Evolutionary conservation across 2,113 vertebrate genomes (phyloP), one percentile per base, ranked within the genome.

Genomic region (Orcinus orca): DNA sequence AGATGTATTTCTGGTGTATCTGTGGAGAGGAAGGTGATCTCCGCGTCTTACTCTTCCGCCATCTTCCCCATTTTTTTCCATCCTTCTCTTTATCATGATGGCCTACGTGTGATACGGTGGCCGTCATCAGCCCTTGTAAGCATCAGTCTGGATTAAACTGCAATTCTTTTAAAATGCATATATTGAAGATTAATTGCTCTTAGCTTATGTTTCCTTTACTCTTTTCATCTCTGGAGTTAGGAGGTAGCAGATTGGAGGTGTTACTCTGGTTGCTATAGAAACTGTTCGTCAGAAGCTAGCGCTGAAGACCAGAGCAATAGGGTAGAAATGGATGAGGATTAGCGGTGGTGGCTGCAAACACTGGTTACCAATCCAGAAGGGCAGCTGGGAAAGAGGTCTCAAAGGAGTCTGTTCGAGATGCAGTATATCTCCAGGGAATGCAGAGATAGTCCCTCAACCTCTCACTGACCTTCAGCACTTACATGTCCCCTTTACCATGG

Each of bases 241-340:
- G 20, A 31, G 71, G n/a, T 84, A 94, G 68, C 44, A 44, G 29
- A 17, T 31, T 38, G 9, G 55, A 96, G 50, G 81, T 74, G 77
- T 86, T 87, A 73, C 71, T 90, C 50, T 70, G 44, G 90, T 96
- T 97, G 76, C 91, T 74, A 38, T 79, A 96, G 98, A 96, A 98
- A 97, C 92, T 41, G 65, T 38, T 96, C 58, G 47, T 67, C 50
- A 94, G 70, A n/a, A 92, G 26, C 70, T 44, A 73, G 20, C 15
- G 36, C 74, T 41, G n/a, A 92, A 83, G 68, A 63, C 73, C 36
- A 73, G 90, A 76, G 63, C 80, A 94, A 94, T 31, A 23, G 53
- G 13, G 33, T 31, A 67, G 86, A 31, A 15, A 47, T 26, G 55
- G 67, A 71, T 63, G 70, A 62, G 55, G 70, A 71, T 63, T 70